These are phyloP conservation scores for Aselliscus stoliczkanus DNA, from an alignment of 2,797 vertebrate species.

Conservation along the genomic window DNA sequence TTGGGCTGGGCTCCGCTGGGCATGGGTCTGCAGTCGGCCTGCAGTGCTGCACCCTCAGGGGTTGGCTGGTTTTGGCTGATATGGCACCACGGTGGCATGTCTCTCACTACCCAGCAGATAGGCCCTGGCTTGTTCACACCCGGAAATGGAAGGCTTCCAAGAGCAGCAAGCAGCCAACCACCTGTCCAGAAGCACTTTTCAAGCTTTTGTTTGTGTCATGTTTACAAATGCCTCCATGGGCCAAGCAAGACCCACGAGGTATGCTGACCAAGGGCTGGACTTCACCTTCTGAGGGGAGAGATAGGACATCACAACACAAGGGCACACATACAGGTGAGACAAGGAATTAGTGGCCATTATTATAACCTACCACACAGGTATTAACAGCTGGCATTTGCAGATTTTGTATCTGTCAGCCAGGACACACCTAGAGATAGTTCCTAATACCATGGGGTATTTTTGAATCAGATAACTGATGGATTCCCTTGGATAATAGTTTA, in stretches of 20 bases:
- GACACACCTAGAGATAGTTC: not conserved
- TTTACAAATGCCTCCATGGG: not conserved
- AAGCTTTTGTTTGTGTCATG: not conserved
- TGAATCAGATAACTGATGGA: not conserved
- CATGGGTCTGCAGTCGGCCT: not conserved
- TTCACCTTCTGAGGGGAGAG: not conserved
- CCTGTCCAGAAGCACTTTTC: not conserved
- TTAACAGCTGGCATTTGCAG: not conserved
- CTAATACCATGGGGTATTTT: not conserved
- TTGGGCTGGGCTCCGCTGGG: not conserved
- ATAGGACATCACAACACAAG: not conserved
- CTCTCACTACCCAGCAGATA: not conserved
- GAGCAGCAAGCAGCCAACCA: accelerated
- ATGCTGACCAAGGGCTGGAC: not conserved
- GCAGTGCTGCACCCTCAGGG: too few relatives aligned
- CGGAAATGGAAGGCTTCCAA: not conserved
- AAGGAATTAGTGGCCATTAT: accelerated
- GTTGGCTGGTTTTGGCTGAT: not conserved
- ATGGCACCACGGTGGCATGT: accelerated
- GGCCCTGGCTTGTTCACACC: not conserved
- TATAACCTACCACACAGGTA: not conserved
- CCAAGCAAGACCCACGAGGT: accelerated
- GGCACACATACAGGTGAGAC: accelerated
- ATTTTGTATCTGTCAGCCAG: not conserved
- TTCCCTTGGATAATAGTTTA: not conserved